phyloP scores from a whole-genome alignment of 2,888 invertebrate genomes.

The Acleris sparsana region DNA sequence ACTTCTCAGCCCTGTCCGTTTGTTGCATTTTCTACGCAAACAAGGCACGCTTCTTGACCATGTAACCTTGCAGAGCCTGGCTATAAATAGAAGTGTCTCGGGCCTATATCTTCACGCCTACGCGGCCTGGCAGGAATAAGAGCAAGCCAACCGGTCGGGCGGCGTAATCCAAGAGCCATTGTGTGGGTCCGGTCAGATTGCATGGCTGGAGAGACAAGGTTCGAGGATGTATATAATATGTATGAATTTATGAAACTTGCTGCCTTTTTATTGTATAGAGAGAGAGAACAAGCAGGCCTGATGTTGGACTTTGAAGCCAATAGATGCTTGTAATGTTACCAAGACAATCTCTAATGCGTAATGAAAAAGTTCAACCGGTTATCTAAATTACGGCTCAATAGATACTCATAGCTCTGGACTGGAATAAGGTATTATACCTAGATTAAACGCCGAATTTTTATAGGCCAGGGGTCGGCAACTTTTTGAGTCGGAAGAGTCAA shows the following conservation, averaged over 20 bases:
- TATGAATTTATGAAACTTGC: not conserved
- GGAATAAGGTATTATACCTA: too few relatives aligned
- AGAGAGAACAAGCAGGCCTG: too few relatives aligned
- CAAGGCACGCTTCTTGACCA: not conserved
- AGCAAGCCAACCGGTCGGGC: slow-evolving; percentile 9
- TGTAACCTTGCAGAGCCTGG: not conserved
- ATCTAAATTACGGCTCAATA: too few relatives aligned
- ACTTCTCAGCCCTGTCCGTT: too few relatives aligned
- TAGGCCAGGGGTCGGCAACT: too few relatives aligned
- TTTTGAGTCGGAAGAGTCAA: too few relatives aligned
- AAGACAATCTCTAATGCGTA: too few relatives aligned
- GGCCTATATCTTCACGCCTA: slow-evolving; percentile 4
- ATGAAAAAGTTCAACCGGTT: too few relatives aligned
- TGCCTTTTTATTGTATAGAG: not conserved
- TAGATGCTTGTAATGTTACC: too few relatives aligned
- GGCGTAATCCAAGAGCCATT: not conserved
- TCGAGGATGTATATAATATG: not conserved
- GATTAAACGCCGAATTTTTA: too few relatives aligned
- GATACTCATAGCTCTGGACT: too few relatives aligned
- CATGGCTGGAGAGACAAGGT: not conserved
- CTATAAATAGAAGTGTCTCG: slow-evolving; percentile 7
- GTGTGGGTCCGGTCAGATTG: not conserved
- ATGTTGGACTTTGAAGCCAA: too few relatives aligned
- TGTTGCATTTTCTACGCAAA: not conserved
- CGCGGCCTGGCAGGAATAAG: slow-evolving; percentile 6